Base-by-base conservation (phyloP, 2,888 invertebrate species). In the Conchocele bisecta region DNA sequence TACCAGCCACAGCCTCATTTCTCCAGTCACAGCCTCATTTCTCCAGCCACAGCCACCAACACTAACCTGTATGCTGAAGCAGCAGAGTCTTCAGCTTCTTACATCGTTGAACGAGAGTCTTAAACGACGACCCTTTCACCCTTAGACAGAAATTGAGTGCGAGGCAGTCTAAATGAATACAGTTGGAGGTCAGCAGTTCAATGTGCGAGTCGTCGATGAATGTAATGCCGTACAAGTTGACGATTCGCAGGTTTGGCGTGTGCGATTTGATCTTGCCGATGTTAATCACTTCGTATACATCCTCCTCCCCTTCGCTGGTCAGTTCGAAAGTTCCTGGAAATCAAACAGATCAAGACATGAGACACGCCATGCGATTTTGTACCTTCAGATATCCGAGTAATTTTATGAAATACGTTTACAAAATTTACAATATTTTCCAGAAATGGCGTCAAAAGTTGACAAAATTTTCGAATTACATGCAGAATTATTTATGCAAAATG, bases 151-250 rank as follows among this genome's bases (percentile, higher is more conserved):
- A 99, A 92, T 99, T 99, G 7, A 99, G 96, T 4, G 99, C 98
- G 73, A 99, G 92, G 87, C 98, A 98, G 92, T 99, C 99, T 88
- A 99, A 92, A 94, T 99, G 94, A 85, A 98, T 98, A 90, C 98
- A 98, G 89, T 98, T 98, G 2, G 89, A 92, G 1, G 93, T 92
- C 54, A 99, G 97, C 0, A 99, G 97, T 90, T 99, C 99, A 51
- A 99, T 98, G 86, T 99, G 99, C 0, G 97, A 97, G 93, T 99
- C 99, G 85, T 99, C 99, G 7, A 98, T 96, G 84, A 98, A 98
- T 92, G 98, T 98, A 82, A 99, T 99, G 0, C 99, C 99, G 91
- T 98, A 99, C 53, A 99, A 92, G 92, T 99, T 99, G 87, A 99
- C 98, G 9, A 99, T 97, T 75, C 98, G 93, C 73, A 99, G 93